Base-by-base conservation (phyloP, 30 jellyfish, hydroid and myxozoan species). In the Pelagia noctiluca region DNA sequence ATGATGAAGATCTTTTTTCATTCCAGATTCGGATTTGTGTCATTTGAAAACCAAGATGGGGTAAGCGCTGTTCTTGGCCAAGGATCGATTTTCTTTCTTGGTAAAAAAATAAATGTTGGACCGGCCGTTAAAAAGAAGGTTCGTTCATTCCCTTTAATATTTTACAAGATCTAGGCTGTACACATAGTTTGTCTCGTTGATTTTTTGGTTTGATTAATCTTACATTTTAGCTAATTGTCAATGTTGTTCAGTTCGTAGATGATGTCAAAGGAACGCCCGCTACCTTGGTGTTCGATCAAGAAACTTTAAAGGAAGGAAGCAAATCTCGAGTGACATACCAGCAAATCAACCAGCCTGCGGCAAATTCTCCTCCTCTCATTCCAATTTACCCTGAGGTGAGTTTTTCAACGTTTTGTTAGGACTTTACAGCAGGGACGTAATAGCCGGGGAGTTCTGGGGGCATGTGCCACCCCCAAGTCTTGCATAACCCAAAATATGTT, bases 101-200 rank as follows among this genome's bases (percentile, higher is more conserved):
- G 98, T 35, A 86, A 86, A 66, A 83, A 82, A 67, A 72, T 93
- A 29, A 93, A 87, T 31, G 91, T 87, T 26, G 98, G 98, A 19
- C 98, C 98, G 0, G 98, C 98, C 33, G 98, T 93, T 28, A 93
- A 93, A 71, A 76, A 89, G 71, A 62, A 60, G 96, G 96, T 92
- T 32, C 74, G 78, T 71, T 7, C 24, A 5, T 1, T 1, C 13
- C 26, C 21, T 0, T 11, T 19, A 12, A 19, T 0, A 11, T 10
- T 60, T 60, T 10, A 19, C 28, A 12, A 0, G 21, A 19, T n/a
- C 26, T 63, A 16, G 83, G 2, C 31, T 70, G 35, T 13, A 19
- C 25, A 28, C 57, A 67, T 16, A 67, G 25, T 26, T n/a, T 18
- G 7, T 0, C 29, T 23, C 0, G 0, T 12, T 19, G 31, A 0